Percentiles rank a stretch among this genome's conserved stretches.
phyloP scores from a whole-genome alignment of 2,113 vertebrate genomes.

The Tylochromis polylepis region DNA sequence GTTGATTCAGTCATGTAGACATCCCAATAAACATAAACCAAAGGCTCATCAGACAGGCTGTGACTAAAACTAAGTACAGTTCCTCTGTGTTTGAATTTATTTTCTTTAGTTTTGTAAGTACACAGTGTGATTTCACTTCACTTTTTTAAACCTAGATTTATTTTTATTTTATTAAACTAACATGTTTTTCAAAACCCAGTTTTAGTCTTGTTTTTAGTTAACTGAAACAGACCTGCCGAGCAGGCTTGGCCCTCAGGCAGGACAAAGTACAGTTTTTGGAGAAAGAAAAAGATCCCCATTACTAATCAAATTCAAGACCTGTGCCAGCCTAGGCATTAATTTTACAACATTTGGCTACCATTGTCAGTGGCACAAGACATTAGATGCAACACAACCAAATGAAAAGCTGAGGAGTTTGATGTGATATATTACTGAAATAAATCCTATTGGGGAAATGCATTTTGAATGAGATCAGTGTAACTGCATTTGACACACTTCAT shows the following conservation, averaged over 20 bases:
- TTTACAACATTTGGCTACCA: conserved; percentile 74
- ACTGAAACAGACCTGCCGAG: not conserved
- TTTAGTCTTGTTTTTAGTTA: not conserved
- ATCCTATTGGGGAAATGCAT: conserved; percentile 73
- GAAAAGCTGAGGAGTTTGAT: conserved; percentile 79
- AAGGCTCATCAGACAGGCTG: not conserved
- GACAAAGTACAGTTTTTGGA: conserved; percentile 70
- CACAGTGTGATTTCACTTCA: not conserved
- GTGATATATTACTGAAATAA: conserved; percentile 83
- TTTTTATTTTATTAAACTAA: not conserved
- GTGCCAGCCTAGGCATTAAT: conserved; percentile 78
- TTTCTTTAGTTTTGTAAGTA: not conserved
- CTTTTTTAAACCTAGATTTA: not conserved
- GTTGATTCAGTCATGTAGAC: fast-evolving
- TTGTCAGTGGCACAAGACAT: conserved; percentile 75
- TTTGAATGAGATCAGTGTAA: conserved; percentile 77
- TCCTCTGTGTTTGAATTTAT: not conserved
- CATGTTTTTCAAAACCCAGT: not conserved
- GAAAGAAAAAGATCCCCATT: conserved; percentile 70
- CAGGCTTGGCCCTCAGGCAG: conserved; percentile 54
- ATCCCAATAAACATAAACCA: not conserved
- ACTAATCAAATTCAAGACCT: conserved; percentile 78
- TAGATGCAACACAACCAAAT: conserved; percentile 81
- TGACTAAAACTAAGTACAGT: fast-evolving
- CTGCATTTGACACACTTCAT: conserved; percentile 84